Conservation (phyloP, 2,797 vertebrate genomes). For the Anableps anableps region DNA sequence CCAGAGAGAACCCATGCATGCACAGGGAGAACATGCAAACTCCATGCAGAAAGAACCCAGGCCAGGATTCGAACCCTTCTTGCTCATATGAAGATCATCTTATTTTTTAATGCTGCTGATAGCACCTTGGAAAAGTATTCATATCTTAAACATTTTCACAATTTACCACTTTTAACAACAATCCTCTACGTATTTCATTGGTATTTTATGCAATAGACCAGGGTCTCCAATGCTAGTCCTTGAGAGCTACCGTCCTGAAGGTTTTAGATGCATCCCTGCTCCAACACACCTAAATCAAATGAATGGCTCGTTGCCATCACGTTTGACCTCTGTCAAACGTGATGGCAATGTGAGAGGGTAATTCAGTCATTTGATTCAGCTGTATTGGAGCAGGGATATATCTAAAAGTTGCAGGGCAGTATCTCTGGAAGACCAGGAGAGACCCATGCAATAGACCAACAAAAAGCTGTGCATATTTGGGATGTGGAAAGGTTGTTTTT, state of each 20-base stretch:
- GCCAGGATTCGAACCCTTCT: too few relatives aligned
- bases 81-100: too few relatives aligned
- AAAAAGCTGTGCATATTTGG: neutral
- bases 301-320: too few relatives aligned
- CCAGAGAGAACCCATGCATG: neutral
- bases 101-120: neutral
- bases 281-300: neutral
- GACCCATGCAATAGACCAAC: too few relatives aligned
- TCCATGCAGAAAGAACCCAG: neutral
- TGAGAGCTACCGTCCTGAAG: too few relatives aligned
- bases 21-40: neutral
- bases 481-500: neutral
- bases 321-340: neutral
- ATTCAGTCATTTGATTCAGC: neutral
- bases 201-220: neutral
- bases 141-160: neutral
- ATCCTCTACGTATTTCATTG: neutral
- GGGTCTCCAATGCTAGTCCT: too few relatives aligned
- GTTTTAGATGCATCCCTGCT: neutral
- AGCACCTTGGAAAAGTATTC: neutral
- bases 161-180: neutral
- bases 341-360: neutral
- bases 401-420: too few relatives aligned
- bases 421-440: too few relatives aligned
- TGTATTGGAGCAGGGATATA: neutral